Percentiles rank a stretch among this genome's conserved stretches.
Evolutionary conservation across 2,888 invertebrate genomes (phyloP).

Genomic region (Salticus scenicus): DNA sequence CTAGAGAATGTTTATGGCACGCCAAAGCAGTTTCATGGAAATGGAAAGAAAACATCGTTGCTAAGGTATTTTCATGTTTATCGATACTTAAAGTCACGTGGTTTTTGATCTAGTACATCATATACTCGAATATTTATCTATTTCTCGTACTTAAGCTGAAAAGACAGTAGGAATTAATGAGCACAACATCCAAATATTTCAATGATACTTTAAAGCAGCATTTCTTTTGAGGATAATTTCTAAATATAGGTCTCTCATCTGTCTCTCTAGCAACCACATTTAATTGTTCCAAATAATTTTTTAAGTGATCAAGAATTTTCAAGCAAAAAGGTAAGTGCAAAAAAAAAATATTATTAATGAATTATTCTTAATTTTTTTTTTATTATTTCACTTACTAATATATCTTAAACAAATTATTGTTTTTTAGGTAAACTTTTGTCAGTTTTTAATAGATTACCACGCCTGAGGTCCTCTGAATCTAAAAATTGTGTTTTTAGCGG

Average conservation of each 20-base stretch:
- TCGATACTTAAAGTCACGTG: conserved; percentile 9
- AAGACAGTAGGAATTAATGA: background rate
- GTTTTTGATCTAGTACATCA: background rate
- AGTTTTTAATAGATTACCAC: too few relatives aligned
- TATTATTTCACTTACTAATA: too few relatives aligned
- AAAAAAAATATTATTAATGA: too few relatives aligned
- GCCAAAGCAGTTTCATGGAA: background rate
- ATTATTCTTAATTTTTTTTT: too few relatives aligned
- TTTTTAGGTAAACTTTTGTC: too few relatives aligned
- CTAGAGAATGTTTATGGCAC: background rate
- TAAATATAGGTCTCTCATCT: background rate
- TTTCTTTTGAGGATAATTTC: background rate
- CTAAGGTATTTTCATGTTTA: background rate
- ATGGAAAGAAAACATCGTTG: conserved; percentile 1
- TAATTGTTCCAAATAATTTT: too few relatives aligned
- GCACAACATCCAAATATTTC: background rate
- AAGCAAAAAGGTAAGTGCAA: too few relatives aligned
- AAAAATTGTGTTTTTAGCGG: too few relatives aligned
- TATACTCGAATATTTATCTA: background rate
- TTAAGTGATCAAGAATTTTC: too few relatives aligned
- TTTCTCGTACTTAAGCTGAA: background rate
- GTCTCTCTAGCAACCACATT: too few relatives aligned
- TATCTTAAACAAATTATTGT: too few relatives aligned
- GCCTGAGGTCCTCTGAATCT: too few relatives aligned
- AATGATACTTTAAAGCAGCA: background rate